Evolutionary conservation across 2,888 invertebrate genomes (phyloP), one percentile per base, ranked within the genome.

Genomic region (Zaprionus bogoriensis): DNA sequence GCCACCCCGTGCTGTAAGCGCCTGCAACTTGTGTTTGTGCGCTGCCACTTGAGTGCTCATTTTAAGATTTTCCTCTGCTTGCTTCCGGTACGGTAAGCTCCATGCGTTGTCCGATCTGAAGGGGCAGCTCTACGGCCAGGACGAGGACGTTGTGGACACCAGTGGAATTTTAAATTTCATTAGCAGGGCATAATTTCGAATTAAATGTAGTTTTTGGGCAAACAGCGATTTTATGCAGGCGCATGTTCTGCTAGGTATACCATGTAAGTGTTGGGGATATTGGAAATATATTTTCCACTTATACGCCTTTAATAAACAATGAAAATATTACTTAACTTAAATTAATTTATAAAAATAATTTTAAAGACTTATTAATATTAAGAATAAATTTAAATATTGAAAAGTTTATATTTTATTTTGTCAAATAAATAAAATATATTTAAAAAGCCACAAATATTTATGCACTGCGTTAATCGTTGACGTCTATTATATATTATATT

Each of bases 111-210:
- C 53, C 57, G 58, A 57, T 57, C 57, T 39, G 50, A 47, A 50
- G 39, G n/a, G 44, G 51, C 12, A 22, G 14, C 36, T 20, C 19
- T 25, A 42, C 53, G 50, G 12, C 30, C 17, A 38, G 22, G 19
- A 54, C 44, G 41, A 52, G 58, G 61, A 50, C 28, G 65, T 41
- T 45, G 55, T 66, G 74, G 77, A 82, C 81, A 80, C 77, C 68
- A 64, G 46, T 73, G 68, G 82, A 82, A 82, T 82, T 86, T 86
- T 75, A 86, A 82, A 83, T 83, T 75, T 69, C 69, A 77, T 83
- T 83, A 64, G 83, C 69, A 55, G 73, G 53, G 66, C 77, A 83
- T 82, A 86, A 82, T 83, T 86, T 83, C 68, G 61, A 82, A 83
- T 86, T 86, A 80, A 83, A 70, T 80, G 63, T 74, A 69, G 74